Evolutionary conservation across 2,888 invertebrate genomes (phyloP).

Genomic region (Apoda limacodes): DNA sequence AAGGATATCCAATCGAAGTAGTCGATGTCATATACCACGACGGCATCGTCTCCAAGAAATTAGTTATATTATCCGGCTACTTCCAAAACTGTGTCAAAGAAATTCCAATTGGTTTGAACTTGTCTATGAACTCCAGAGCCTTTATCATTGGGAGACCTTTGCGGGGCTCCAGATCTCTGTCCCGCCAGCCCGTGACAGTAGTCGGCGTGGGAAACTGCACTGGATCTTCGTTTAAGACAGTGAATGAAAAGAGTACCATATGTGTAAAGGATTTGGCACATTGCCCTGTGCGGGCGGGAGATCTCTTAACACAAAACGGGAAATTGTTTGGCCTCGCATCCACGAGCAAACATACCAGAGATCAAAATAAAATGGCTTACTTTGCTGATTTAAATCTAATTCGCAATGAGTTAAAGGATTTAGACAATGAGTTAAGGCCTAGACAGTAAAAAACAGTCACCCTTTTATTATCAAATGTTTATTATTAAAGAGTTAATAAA

Average conservation of each 20-base stretch:
- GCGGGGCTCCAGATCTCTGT: conserved; percentile 30
- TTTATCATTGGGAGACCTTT: conserved; percentile 41
- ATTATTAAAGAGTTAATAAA: no score
- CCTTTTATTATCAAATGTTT: no score
- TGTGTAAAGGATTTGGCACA: conserved; percentile 35
- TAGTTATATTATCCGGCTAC: conserved; percentile 39
- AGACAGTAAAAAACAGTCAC: no score
- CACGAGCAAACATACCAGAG: conserved; percentile 30
- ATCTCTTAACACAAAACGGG: conserved; percentile 40
- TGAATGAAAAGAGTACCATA: conserved; percentile 30
- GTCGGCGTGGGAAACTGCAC: conserved; percentile 15
- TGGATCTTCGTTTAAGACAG: conserved; percentile 15
- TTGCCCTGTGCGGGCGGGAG: conserved; percentile 48
- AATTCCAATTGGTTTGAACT: conserved; percentile 29
- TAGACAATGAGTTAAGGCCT: no score
- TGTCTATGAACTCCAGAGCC: conserved; percentile 24
- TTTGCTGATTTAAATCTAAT: conserved; percentile 37
- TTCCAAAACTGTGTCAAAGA: conserved; percentile 33
- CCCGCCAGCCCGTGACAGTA: conserved; percentile 36
- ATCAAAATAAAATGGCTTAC: conserved; percentile 30
- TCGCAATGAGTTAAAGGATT: conserved; percentile 27
- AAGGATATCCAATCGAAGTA: conserved; percentile 40
- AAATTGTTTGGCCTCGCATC: conserved; percentile 40
- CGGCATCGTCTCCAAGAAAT: conserved; percentile 32
- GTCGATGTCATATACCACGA: conserved; percentile 35